These are phyloP conservation scores for Leptinotarsa tumamoca DNA, from an alignment of 2,888 invertebrate species.

Conservation along the genomic window DNA sequence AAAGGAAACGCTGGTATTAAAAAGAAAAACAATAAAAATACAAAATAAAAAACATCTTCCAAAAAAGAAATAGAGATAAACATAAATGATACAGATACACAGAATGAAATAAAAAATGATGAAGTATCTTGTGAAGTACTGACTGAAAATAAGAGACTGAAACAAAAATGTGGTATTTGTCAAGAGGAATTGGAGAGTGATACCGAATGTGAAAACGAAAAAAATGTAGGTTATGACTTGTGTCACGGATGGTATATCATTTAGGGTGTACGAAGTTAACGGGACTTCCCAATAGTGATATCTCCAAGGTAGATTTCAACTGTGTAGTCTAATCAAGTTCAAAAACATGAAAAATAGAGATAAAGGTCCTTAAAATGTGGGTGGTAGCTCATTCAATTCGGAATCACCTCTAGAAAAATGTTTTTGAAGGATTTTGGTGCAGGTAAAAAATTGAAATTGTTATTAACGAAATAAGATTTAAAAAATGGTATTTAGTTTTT, in stretches of 20 bases:
- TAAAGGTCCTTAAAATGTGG: no score
- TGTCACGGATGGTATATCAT: constrained; percentile 35
- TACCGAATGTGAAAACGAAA: constrained; percentile 31
- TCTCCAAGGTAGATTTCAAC: constrained; percentile 23
- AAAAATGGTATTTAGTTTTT: no score
- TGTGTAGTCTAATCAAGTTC: background rate
- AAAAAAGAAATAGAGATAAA: constrained; percentile 10
- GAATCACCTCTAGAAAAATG: no score
- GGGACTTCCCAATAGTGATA: background rate
- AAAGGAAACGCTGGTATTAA: background rate
- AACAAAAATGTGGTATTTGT: constrained; percentile 22
- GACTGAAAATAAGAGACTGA: background rate
- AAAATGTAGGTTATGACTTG: constrained; percentile 34
- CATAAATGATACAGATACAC: background rate
- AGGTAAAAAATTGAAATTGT: no score
- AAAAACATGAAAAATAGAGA: no score
- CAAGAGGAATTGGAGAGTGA: constrained; percentile 29
- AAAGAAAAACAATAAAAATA: background rate
- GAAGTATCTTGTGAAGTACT: background rate
- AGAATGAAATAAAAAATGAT: background rate
- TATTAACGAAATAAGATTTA: no score
- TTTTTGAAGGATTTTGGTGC: no score
- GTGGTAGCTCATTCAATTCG: no score
- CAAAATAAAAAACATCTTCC: background rate
- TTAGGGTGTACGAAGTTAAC: constrained; percentile 31